Base-by-base conservation (phyloP, 2,888 invertebrate species). In the Eudemis profundana region DNA sequence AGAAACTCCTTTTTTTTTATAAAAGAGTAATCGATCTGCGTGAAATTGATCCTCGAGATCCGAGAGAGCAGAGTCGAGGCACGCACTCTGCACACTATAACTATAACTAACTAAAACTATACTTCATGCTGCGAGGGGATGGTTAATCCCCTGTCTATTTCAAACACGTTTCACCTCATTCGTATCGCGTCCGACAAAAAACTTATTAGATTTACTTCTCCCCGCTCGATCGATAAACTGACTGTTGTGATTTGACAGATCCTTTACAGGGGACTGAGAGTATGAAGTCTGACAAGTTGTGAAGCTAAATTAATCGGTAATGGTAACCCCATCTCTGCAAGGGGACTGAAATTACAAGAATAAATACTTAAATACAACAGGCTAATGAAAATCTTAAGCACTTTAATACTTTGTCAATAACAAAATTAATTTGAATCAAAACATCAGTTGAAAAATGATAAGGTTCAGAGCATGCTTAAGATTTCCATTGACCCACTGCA, bases 81-180 rank as follows among this genome's bases (percentile, higher is more conserved):
- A 89, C 87, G 89, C 84, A 85, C 85, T 70, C 66, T 68, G 70
- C 49, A 67, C 49, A 60, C 14, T 60, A 47, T 44, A 59, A 29
- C 64, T 56, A 56, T 29, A 64, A 68, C 38, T 51, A 54, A 54
- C 64, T 56, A 63, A 66, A 68, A 66, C 64, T 61, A 65, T 65
- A 65, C 84, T 81, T 79, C 77, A 70, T 72, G 69, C 68, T 73
- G 74, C 78, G 78, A 84, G 87, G 90, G 90, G 90, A 85, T 83
- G 87, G 84, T 85, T 91, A 90, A 91, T 90, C 91, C 91, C 89
- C 89, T 86, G 91, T 90, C 91, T 90, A 90, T 90, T 89, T 90
- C 89, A 87, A 90, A 92, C 91, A 91, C 90, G 90, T 91, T 90
- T 90, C 85, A 89, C 90, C 85, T 90, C 90, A 90, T 90, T 89